Evolutionary conservation across 2,888 invertebrate species (phyloP), one percentile per base, ranked within the genome.

Genomic region (Sminthurinus aureus): DNA sequence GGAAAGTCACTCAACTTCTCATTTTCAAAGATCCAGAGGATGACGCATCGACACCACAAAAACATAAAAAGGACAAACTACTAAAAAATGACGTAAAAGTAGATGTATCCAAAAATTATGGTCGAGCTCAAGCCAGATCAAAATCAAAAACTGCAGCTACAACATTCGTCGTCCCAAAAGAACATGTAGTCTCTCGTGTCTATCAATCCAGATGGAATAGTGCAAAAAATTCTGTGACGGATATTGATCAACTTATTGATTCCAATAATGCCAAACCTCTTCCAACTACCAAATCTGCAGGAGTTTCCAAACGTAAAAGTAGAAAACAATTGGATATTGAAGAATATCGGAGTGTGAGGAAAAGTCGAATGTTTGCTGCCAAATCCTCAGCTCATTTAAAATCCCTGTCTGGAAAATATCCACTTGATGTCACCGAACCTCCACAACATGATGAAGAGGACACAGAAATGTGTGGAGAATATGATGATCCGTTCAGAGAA

Each of bases 401-500:
- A 51, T 73, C 80, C 58, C 71, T 81, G 0, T 0, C 73, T 2
- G 38, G 71, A 11, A 51, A 74, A 0, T 81, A 81, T 74, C 80
- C 80, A 9, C 24, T 81, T 11, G 11, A 3, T 18, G 80, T 81
- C 8, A 79, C 79, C 0, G 79, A 69, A 20, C 15, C 69, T 12
- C 69, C 69, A 22, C 1, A 11, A 18, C 6, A 26, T 38, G 50
- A 50, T 24, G 50, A 38, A 24, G 38, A 74, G 18, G 50, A 50
- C 6, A 18, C 18, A 12, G 80, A 73, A 26, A 58, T 15, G 1
- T 52, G 13, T 12, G 80, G 20, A 50, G 73, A 58, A 12, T 73
- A 81, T 58, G 73, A 81, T 8, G 80, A 81, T 58, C 71, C 71
- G 12, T 80, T 71, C 24, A 71, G 12, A 24, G 74, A 52, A 9